Evolutionary conservation across 1,140 invertebrate genomes (phyloP), one percentile per base, ranked within the genome.

Genomic region (Laupala kohalensis): DNA sequence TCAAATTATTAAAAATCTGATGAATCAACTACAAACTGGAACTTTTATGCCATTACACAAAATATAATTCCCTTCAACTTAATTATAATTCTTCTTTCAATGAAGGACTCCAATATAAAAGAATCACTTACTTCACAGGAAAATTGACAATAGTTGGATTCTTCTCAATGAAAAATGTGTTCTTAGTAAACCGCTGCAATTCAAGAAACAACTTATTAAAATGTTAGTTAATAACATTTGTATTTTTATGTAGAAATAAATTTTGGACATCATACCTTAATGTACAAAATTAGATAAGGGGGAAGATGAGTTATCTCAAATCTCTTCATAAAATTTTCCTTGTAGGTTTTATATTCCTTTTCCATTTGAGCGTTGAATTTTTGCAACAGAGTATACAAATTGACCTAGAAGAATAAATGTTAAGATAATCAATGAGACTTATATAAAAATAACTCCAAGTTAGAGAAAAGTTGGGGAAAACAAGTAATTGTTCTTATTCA

Each of bases 121-220:
- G n/a, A n/a, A n/a, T 69, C 72, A 89, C 91, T 90, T 84, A 97
- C 93, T 95, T 97, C 64, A 99, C 94, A 6, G 97, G 97, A 80
- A 99, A 99, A 82, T 99, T 99, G 0, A 99, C 97, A 79, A 99
- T 99, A 0, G 98, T 99, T 12, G 96, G 96, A 86, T 99, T 99
- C 82, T 99, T 99, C 79, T 99, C 98, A 15, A 97, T 87, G 78
- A 97, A 98, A 82, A 99, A 99, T 28, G 95, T 97, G 80, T 99
- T 99, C 82, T 97, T 99, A 4, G 96, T 98, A 80, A 99, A 99
- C 75, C 98, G 87, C 84, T 91, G 81, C 53, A 84, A 83, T 74
- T 74, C 75, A 74, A 75, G 77, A 77, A 71, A 64, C 12, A 66
- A 12, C 23, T 66, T 66, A 24, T 1, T 66, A 66, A 1, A 24